Percentiles rank a stretch among this genome's conserved stretches.
These are phyloP conservation scores for Wasmannia auropunctata DNA, from an alignment of 1,140 invertebrate species.

Conservation along the genomic window DNA sequence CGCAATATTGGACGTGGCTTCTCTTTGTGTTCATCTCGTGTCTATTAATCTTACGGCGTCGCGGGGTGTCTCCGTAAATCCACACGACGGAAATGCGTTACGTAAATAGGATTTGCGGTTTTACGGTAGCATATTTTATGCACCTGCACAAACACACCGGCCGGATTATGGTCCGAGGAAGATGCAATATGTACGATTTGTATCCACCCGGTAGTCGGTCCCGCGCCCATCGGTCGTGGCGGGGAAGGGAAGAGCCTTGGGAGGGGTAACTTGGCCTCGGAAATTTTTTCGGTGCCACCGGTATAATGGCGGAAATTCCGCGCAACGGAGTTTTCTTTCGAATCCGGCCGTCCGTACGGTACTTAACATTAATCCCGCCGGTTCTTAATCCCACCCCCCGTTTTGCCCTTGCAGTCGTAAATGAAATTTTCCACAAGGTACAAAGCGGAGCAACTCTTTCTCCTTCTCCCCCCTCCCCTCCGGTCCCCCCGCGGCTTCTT, in stretches of 20 bases:
- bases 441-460: constrained; percentile 11
- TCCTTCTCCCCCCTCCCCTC: too few relatives aligned
- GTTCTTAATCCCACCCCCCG: constrained; percentile 45
- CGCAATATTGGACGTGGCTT: constrained; percentile 37
- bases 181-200: constrained; percentile 53
- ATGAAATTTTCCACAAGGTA: constrained; percentile 44
- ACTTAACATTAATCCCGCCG: constrained; percentile 52
- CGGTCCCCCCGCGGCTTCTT: constrained; percentile 4
- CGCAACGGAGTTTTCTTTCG: constrained; percentile 27
- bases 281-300: constrained; percentile 34
- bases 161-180: constrained; percentile 43
- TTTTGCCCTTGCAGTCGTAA: constrained; percentile 20
- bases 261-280: background rate
- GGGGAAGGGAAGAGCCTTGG: too few relatives aligned
- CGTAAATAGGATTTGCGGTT: constrained; percentile 61
- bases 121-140: constrained; percentile 58
- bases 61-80: constrained; percentile 47
- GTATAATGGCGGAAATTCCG: constrained; percentile 20
- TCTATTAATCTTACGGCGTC: constrained; percentile 51
- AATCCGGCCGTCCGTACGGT: constrained; percentile 23
- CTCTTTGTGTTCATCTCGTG: constrained; percentile 22
- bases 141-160: constrained; percentile 39
- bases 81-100: constrained; percentile 51
- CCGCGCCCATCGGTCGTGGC: too few relatives aligned
- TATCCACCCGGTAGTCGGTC: background rate